Evolutionary conservation across 2,888 invertebrate genomes (phyloP).

Genomic region (Ceraclea dissimilis): DNA sequence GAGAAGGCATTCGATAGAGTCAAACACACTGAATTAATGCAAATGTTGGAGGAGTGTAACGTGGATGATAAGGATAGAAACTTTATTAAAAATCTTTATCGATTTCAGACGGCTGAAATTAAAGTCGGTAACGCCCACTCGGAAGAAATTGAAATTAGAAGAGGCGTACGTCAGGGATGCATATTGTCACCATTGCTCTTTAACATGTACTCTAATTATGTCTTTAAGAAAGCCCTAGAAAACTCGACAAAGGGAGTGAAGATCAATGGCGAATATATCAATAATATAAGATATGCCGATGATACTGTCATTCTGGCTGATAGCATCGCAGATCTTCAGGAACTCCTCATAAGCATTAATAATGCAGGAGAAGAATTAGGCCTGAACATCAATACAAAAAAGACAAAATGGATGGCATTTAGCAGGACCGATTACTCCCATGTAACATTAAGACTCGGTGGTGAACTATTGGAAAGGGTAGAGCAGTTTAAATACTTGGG

Average conservation of each 20-base stretch:
- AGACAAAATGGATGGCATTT: too few relatives aligned
- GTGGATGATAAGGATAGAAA: not conserved
- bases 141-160: not conserved
- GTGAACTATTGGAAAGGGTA: too few relatives aligned
- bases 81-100: not conserved
- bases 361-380: not conserved
- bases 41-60: too few relatives aligned
- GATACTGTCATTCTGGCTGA: not conserved
- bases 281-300: not conserved
- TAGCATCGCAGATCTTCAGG: too few relatives aligned
- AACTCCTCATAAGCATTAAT: too few relatives aligned
- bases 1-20: too few relatives aligned
- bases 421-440: too few relatives aligned
- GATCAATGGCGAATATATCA: not conserved
- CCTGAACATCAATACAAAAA: too few relatives aligned
- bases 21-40: too few relatives aligned
- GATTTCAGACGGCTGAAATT: not conserved
- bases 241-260: not conserved
- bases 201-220: not conserved
- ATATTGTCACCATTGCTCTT: not conserved
- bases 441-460: too few relatives aligned
- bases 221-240: not conserved
- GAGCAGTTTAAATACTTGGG: too few relatives aligned
- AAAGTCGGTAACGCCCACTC: not conserved
- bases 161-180: not conserved